Base-by-base conservation (phyloP, 2,888 invertebrate genomes). In the Athripsodes cinereus region DNA sequence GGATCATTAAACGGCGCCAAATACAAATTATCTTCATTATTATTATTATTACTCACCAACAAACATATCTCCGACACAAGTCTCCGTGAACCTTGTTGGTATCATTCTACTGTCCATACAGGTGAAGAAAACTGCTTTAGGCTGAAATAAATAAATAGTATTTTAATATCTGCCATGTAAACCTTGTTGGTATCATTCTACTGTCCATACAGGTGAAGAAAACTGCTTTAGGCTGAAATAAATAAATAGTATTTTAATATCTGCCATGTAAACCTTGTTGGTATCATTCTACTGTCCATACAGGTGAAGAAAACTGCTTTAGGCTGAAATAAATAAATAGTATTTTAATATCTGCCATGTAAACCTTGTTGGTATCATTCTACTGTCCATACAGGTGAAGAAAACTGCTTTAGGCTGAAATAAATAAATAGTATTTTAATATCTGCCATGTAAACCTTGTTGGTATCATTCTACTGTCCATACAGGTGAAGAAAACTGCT, bases 161-260 rank as follows among this genome's bases (percentile, higher is more conserved):
- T 31, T 31, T 8, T 60, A 67, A 63, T 67, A 64, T 57, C 66
- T 67, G 54, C 55, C 18, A 47, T 1, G n/a, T 34, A 31, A 11
- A 10, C n/a, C n/a, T n/a, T 59, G 96, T 94, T 21, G 97, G 96
- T 67, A 96, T 88, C 90, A 98, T 93, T 75, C 98, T 82, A 73
- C 94, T 94, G 82, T 98, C 97, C 89, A 98, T 96, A 74, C 97
- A 98, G 47, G 96, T 94, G 75, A 97, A 96, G 79, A 97, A 93
- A 62, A 97, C 89, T 64, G 96, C 95, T 81, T 93, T 92, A 18
- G 97, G 97, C 93, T 97, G 76, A 71, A 82, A 81, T 71, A 66
- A 65, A 64, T 3, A 67, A 66, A 66, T 31, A 6, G 11, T 31
- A 31, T 31, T 31, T 8, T 60, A 67, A 63, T 67, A 64, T 57